phyloP scores from a whole-genome alignment of 2,113 vertebrate genomes.

The Neolamprologus falcicula region DNA sequence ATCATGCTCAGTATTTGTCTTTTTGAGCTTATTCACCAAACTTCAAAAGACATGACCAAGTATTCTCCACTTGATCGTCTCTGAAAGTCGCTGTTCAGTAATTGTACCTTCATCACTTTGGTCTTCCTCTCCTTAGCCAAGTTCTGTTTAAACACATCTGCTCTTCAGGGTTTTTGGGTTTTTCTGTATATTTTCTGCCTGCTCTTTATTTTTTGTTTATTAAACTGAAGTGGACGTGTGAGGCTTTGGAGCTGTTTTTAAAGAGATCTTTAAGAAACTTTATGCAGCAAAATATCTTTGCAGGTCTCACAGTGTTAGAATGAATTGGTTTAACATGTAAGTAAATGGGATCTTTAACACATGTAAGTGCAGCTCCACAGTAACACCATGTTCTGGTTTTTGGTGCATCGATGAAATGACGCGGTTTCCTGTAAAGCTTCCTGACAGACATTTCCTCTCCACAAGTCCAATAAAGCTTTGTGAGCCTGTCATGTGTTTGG shows the following conservation, averaged over 20 bases:
- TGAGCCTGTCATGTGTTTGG: neutral
- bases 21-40: neutral
- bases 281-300: neutral
- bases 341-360: rapidly evolving
- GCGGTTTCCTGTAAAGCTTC: neutral
- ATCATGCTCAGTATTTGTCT: neutral
- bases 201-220: neutral
- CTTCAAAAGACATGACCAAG: neutral
- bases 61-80: neutral
- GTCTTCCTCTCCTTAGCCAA: neutral
- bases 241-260: neutral
- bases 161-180: neutral
- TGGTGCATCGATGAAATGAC: neutral
- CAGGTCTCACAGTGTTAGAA: neutral
- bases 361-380: neutral
- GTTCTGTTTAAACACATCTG: neutral
- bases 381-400: neutral
- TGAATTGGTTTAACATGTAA: neutral
- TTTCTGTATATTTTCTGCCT: neutral
- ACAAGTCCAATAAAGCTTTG: neutral
- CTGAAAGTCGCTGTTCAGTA: neutral
- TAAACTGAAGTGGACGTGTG: neutral
- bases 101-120: neutral
- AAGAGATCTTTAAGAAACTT: neutral
- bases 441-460: neutral